A percentile compares a stretch with the other conserved stretches of the same genome.
phyloP scores from a whole-genome alignment of 2,797 vertebrate genomes.

The Sebastes oblongus region DNA sequence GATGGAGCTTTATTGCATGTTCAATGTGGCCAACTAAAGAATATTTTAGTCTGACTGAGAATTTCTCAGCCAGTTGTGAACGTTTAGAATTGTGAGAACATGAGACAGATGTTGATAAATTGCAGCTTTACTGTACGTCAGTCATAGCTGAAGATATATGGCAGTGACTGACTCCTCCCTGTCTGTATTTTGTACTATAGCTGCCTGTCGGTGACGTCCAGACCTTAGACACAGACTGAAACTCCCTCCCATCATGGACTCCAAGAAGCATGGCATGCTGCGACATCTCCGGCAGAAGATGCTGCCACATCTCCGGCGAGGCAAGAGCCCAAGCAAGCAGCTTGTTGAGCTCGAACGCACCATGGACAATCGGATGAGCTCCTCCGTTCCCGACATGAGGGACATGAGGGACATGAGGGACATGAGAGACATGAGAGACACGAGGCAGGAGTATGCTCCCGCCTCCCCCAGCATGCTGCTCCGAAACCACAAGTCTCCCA shows the following conservation, averaged over 20 bases:
- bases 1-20: background rate
- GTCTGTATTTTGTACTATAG: slow-evolving; percentile 11
- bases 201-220: slow-evolving; percentile 36
- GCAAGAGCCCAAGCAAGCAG: slow-evolving; percentile 42
- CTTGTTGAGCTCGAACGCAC: background rate
- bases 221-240: slow-evolving; percentile 25
- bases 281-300: slow-evolving; percentile 70
- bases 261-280: slow-evolving; percentile 72
- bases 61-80: background rate
- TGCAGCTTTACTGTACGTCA: background rate
- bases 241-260: slow-evolving; percentile 59
- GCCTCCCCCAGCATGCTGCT: background rate
- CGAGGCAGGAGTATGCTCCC: background rate
- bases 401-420: slow-evolving; percentile 40
- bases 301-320: slow-evolving; percentile 59
- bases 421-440: slow-evolving; percentile 56
- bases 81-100: background rate
- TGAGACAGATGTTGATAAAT: background rate
- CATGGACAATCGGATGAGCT: slow-evolving; percentile 65
- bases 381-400: slow-evolving; percentile 68
- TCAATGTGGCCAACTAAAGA: background rate
- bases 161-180: background rate
- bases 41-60: background rate
- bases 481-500: background rate
- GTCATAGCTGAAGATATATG: background rate